These are phyloP conservation scores for Branchinecta lindahli DNA, from an alignment of 1,140 invertebrate genomes.

Conservation along the genomic window DNA sequence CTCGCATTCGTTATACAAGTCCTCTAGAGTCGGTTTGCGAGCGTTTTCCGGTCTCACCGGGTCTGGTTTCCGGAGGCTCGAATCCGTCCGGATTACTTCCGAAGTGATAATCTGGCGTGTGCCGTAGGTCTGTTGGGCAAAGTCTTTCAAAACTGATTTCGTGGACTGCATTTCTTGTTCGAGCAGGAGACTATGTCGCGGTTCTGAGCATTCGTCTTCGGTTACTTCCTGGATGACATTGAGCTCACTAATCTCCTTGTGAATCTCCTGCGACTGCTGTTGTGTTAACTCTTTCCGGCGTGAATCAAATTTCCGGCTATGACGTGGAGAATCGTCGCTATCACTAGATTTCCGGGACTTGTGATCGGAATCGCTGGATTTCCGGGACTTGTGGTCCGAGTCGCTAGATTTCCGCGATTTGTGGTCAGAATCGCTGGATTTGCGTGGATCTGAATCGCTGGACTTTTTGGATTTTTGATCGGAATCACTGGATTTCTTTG, in stretches of 20 bases:
- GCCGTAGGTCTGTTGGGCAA: background rate
- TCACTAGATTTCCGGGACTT: background rate
- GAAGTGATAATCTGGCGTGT: background rate
- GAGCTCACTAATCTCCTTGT: background rate
- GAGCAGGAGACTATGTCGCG: background rate
- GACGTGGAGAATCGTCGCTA: background rate
- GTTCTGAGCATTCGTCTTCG: background rate
- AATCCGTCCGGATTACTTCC: background rate
- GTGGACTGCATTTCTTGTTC: background rate
- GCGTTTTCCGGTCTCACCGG: constrained; percentile 18
- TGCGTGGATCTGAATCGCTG: background rate
- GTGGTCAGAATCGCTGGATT: constrained; percentile 31
- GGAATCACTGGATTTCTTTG: constrained; percentile 26
- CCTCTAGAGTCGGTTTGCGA: constrained; percentile 17
- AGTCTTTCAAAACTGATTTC: background rate
- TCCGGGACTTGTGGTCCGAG: background rate
- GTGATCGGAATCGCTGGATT: background rate
- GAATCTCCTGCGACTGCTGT: background rate
- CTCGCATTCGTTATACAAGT: constrained; percentile 21
- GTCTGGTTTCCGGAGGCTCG: background rate
- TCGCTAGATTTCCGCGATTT: constrained; percentile 25
- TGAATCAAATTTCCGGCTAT: background rate
- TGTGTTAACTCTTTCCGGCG: background rate
- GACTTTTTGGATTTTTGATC: constrained; percentile 31
- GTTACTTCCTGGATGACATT: constrained; percentile 1